phyloP scores from a whole-genome alignment of 2,797 vertebrate genomes.

The Ispidina picta region DNA sequence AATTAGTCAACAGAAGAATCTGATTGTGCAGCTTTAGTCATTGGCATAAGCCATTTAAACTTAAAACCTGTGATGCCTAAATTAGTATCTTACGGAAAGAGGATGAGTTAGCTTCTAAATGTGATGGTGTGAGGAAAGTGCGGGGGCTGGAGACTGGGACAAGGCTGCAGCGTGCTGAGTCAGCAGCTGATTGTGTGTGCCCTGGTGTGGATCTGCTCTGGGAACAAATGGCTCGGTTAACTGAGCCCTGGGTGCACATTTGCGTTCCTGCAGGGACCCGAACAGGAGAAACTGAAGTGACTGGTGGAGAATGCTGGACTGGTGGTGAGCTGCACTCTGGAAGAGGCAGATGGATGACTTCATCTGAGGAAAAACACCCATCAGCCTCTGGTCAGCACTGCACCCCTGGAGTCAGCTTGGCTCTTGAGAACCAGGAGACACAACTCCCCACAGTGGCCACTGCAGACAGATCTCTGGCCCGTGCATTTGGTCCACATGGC shows the following conservation, averaged over 20 bases:
- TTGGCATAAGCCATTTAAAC: constrained; percentile 33
- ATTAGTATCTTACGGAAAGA: constrained; percentile 3
- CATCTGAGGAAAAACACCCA: background rate
- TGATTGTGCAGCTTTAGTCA: background rate
- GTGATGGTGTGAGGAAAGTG: background rate
- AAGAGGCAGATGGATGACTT: background rate
- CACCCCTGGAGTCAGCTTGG: background rate
- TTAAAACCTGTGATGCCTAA: constrained; percentile 24
- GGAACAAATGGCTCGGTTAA: background rate
- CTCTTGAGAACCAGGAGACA: background rate
- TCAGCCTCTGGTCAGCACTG: background rate
- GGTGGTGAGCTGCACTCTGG: background rate
- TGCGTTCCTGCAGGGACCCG: background rate
- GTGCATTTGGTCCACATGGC: fast-evolving
- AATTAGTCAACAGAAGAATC: background rate
- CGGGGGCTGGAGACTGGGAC: background rate
- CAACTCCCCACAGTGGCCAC: background rate
- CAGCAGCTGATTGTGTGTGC: background rate
- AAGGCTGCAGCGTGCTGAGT: background rate
- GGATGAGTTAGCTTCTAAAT: constrained; percentile 48
- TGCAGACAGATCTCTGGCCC: background rate
- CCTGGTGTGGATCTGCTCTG: background rate
- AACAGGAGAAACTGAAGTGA: background rate
- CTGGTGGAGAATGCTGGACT: background rate
- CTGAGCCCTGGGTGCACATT: background rate